A percentile compares a stretch with the other conserved stretches of the same genome.
phyloP scores from a whole-genome alignment of 2,113 vertebrate species.

The Platycercus adscitus region DNA sequence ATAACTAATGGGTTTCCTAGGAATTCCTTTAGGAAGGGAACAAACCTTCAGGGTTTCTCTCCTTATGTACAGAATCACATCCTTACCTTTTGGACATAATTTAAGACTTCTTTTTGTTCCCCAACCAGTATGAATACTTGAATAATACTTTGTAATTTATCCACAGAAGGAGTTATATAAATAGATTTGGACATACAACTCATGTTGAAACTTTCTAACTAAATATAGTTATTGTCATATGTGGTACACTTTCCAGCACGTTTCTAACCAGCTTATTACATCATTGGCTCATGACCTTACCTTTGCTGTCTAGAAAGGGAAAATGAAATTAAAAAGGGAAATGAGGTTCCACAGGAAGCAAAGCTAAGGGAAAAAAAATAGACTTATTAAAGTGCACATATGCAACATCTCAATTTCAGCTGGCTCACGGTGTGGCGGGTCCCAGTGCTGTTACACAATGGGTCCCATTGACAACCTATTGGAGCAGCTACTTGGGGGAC shows the following conservation, averaged over 20 bases:
- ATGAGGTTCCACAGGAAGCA: neutral
- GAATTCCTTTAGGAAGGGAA: neutral
- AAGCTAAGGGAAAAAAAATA: neutral
- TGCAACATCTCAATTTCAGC: neutral
- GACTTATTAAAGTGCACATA: neutral
- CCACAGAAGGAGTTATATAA: neutral
- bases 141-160: neutral
- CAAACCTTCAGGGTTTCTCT: neutral
- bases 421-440: neutral
- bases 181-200: neutral
- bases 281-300: neutral
- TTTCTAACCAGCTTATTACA: neutral
- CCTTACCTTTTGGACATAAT: neutral
- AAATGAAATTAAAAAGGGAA: neutral
- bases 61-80: neutral
- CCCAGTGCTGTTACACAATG: neutral
- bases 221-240: neutral
- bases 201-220: neutral
- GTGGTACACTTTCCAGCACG: neutral
- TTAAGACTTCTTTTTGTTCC: neutral
- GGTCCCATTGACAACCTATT: neutral
- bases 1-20: neutral
- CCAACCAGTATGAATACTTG: neutral
- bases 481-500: neutral
- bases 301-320: conserved; percentile 2